phyloP scores from a whole-genome alignment of 35 echinoderm and acorn worm species.

The Stichopus chloronotus region DNA sequence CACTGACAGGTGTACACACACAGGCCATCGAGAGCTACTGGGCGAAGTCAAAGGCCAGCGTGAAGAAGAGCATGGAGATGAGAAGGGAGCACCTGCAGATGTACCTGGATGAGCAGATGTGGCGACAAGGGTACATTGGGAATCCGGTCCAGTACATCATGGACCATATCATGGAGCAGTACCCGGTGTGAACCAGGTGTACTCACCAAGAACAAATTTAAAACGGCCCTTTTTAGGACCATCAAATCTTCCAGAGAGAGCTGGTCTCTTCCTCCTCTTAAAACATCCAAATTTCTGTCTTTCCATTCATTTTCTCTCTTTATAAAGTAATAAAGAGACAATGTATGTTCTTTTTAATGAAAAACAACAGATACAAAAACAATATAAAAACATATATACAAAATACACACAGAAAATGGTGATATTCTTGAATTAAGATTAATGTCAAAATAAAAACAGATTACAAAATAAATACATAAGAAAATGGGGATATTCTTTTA shows the following conservation, averaged over 20 bases:
- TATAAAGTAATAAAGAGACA: no score
- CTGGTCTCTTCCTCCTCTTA: neutral
- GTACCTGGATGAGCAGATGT: conserved; percentile 77
- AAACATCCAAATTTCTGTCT: neutral
- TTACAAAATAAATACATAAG: no score
- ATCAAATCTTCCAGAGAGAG: neutral
- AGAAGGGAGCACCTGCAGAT: conserved; percentile 16
- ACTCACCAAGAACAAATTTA: no score
- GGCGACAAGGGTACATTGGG: conserved; percentile 14
- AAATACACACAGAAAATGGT: no score
- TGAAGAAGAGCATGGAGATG: conserved; percentile 47
- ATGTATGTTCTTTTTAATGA: no score
- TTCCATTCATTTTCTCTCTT: no score
- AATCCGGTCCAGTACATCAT: conserved; percentile 13
- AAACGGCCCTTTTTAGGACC: neutral
- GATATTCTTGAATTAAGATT: no score
- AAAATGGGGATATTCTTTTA: no score
- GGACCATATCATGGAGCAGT: conserved; percentile 54
- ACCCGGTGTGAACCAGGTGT: conserved; percentile 15
- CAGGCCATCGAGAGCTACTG: conserved; percentile 52
- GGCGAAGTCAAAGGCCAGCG: conserved; percentile 30
- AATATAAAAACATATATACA: no score
- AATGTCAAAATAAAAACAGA: no score
- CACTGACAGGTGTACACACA: conserved; percentile 39
- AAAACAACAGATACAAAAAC: no score